Evolutionary conservation across 2,888 invertebrate species (phyloP).

Genomic region (Asteroscopus sphinx): DNA sequence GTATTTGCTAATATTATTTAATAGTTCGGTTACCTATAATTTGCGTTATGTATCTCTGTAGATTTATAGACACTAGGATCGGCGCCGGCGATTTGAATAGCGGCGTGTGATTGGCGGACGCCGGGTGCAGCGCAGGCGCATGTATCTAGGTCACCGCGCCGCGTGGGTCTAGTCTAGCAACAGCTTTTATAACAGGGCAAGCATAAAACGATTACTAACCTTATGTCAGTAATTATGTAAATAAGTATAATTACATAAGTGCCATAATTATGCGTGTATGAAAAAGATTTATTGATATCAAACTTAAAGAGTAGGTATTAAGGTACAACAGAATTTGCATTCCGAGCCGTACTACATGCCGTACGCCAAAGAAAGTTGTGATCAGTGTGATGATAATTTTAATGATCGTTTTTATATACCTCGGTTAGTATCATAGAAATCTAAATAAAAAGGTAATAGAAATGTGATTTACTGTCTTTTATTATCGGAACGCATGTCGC

Average conservation of each 20-base stretch:
- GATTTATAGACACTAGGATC: conserved; percentile 78
- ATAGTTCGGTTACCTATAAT: conserved; percentile 73
- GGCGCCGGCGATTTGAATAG: conserved; percentile 86
- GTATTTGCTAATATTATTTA: conserved; percentile 80
- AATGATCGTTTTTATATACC: not conserved
- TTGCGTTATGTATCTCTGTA: conserved; percentile 71
- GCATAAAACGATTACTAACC: conserved; percentile 49
- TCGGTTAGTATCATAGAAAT: not conserved
- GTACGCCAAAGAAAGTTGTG: not conserved
- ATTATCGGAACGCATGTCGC: no score
- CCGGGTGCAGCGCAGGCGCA: conserved; percentile 80
- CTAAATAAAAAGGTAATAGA: no score
- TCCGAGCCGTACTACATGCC: not conserved
- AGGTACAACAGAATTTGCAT: conserved; percentile 5
- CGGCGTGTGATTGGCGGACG: conserved; percentile 83
- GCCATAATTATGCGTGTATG: conserved; percentile 27
- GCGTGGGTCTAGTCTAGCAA: conserved; percentile 84
- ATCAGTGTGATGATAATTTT: not conserved
- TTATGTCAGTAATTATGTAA: conserved; percentile 52
- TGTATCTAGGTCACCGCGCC: conserved; percentile 85
- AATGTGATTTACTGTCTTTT: no score
- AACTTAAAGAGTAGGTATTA: not conserved
- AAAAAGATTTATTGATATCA: conserved; percentile 28
- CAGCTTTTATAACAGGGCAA: conserved; percentile 69
- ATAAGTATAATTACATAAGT: conserved; percentile 36